Evolutionary conservation across 1,140 invertebrate genomes (phyloP).

Genomic region (Ylistrum balloti): DNA sequence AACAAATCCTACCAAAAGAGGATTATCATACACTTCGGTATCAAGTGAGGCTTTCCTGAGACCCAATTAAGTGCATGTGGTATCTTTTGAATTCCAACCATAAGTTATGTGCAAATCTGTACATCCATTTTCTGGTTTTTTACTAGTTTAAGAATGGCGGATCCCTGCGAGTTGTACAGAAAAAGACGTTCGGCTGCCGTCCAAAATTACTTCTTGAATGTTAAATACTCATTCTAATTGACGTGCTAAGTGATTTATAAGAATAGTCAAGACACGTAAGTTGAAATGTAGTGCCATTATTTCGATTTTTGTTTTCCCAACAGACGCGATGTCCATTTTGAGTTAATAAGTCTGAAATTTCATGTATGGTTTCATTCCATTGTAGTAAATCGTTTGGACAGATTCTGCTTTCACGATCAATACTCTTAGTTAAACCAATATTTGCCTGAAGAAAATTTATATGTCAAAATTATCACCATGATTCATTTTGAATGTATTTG

Average conservation of each 20-base stretch:
- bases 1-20: too few species aligned
- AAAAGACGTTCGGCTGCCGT: background rate
- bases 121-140: too few species aligned
- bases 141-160: too few species aligned
- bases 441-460: background rate
- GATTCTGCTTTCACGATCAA: background rate
- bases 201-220: background rate
- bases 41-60: too few species aligned
- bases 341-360: background rate
- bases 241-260: background rate
- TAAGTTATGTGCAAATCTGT: too few species aligned
- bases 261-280: background rate
- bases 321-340: slow-evolving; percentile 4
- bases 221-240: background rate
- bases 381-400: slow-evolving; percentile 18
- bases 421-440: background rate
- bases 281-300: background rate
- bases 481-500: slow-evolving; percentile 19
- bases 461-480: slow-evolving; percentile 35
- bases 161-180: background rate
- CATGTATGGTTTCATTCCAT: background rate
- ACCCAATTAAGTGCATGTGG: too few species aligned
- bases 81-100: too few species aligned
- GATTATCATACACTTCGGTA: too few species aligned
- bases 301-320: background rate